Evolutionary conservation across 1,140 invertebrate genomes (phyloP), one percentile per base, ranked within the genome.

Genomic region (Laodelphax striatellus): DNA sequence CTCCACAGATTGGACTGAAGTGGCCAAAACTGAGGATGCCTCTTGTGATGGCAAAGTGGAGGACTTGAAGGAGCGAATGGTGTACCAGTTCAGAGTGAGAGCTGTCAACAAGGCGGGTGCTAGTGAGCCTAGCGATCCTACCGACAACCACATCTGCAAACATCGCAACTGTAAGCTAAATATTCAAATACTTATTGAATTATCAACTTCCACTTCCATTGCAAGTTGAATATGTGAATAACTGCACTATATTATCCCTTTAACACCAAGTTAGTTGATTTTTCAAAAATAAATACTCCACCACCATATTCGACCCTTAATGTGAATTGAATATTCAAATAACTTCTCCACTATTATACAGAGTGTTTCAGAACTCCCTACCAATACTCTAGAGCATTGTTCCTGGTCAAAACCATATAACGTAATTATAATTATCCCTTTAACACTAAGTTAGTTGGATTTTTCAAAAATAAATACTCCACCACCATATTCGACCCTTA

Each of bases 31-130:
- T 0, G 74, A 81, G 50, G 86, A 90, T 64, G 80, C 79, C 11
- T 87, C 82, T 58, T 87, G 88, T 0, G 85, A 91, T 73, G 83
- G 79, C 46, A 87, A 87, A 69, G 88, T 96, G 1, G 86, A 89
- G 69, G 90, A 85, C 6, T 77, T 97, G 0, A 96, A 95, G 72
- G 94, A 97, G 72, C 93, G 92, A 68, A 90, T 89, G 82, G 80
- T 91, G 2, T 95, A 96, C 72, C 90, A 94, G 71, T 97, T 98
- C 77, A 79, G 94, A 58, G 90, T 97, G 3, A 80, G 83, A 22
- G 94, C 94, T 28, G 85, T 91, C 22, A 97, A 97, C 70, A 96
- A 96, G 72, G 90, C 93, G 60, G 94, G 92, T 56, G 71, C 80
- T 14, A 84, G 89, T 61, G 83, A 86, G 65, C 87, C 94, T n/a